phyloP scores from a whole-genome alignment of 2,888 invertebrate genomes.

The Falcaria lacertinaria region DNA sequence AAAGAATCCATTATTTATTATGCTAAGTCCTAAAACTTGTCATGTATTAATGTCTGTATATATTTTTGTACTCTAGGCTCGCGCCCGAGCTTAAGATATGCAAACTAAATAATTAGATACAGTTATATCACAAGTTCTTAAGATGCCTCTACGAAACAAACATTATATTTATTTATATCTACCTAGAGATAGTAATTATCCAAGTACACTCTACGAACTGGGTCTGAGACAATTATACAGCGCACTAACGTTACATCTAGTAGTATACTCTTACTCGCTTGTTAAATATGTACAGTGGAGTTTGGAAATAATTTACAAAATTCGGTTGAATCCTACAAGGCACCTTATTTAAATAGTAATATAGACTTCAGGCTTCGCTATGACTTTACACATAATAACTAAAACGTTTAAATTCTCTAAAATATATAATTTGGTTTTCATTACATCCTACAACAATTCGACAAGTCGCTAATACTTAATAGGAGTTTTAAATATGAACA shows the following conservation, averaged over 20 bases:
- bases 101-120: conserved; percentile 69
- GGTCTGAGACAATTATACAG: conserved; percentile 65
- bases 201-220: conserved; percentile 55
- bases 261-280: conserved; percentile 73
- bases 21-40: conserved; percentile 59
- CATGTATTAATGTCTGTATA: conserved; percentile 70
- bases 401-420: conserved; percentile 76
- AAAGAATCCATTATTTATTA: conserved; percentile 63
- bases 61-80: conserved; percentile 61
- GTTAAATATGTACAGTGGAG: conserved; percentile 72
- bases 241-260: conserved; percentile 62
- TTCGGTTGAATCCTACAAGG: conserved; percentile 68
- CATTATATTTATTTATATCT: conserved; percentile 69
- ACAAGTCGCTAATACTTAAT: conserved; percentile 73
- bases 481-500: conserved; percentile 77
- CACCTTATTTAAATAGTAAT: conserved; percentile 75
- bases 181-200: conserved; percentile 58
- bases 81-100: conserved; percentile 49
- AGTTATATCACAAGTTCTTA: conserved; percentile 78
- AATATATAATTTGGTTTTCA: conserved; percentile 79
- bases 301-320: conserved; percentile 70
- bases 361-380: conserved; percentile 76
- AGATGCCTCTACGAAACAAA: conserved; percentile 77
- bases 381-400: conserved; percentile 75
- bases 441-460: conserved; percentile 75